Evolutionary conservation across 2,113 vertebrate genomes (phyloP), one percentile per base, ranked within the genome.

Genomic region (human (Homo sapiens)): DNA sequence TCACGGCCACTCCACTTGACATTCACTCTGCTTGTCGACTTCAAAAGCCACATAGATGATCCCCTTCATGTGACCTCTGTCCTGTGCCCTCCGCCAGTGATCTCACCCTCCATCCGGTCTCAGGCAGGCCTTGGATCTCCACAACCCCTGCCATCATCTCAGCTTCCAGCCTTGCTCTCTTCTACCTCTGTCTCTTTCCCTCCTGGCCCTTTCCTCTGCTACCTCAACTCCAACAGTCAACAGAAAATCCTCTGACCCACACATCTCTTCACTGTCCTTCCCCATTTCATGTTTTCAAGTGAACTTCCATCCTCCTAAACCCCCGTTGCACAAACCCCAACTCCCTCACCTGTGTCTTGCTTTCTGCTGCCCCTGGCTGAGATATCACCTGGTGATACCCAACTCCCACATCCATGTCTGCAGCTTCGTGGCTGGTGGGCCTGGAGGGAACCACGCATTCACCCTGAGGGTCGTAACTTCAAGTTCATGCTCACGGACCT

Each of bases 21-120:
- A 30, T 52, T 14, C 4, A 38, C 23, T 7, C 55, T 76, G 23
- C n/a, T 45, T 61, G 7, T 17, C 27, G 3, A 61, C 23, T 76
- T 78, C 12, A 27, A 30, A 43, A 78, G 40, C 12, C 55, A 61
- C 40, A 17, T 30, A n/a, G 72, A 76, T 27, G 55, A 27, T 20
- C 32, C 40, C 18, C 17, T 17, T 32, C n/a, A 3, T 32, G 40
- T 88, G 85, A 10, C n/a, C 40, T 66, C 18, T 40, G 38, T 89
- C 30, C 57, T 43, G 50, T 57, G 27, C 2, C 1, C 25, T 32
- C 3, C 2, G 1, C 40, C 30, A 25, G 38, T 0, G 11, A 35
- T 45, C 72, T 89, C 40, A 12, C 27, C 4, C 13, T 9, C 50
- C 18, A 43, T 45, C 32, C 16, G 12, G 38, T 52, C 66, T n/a